phyloP scores from a whole-genome alignment of 2,113 vertebrate species.

The Symphodus melops region DNA sequence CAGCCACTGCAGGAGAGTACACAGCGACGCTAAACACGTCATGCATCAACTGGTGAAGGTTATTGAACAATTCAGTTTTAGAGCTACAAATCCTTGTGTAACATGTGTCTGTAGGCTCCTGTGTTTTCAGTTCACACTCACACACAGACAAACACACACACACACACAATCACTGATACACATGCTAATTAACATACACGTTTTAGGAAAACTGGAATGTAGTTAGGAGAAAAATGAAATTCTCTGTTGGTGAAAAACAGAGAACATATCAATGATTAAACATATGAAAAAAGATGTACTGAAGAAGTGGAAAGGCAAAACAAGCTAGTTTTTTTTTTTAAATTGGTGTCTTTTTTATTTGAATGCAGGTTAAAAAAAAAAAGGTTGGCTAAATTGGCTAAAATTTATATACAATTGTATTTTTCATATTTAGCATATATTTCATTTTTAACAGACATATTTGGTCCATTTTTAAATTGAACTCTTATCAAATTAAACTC shows the following conservation, averaged over 20 bases:
- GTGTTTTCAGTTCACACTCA: background rate
- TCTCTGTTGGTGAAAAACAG: background rate
- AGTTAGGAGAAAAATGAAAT: background rate
- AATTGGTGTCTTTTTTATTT: background rate
- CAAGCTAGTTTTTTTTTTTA: background rate
- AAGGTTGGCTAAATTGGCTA: no score
- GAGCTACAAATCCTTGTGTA: background rate
- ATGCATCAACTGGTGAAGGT: no score
- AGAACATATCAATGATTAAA: background rate
- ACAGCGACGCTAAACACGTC: background rate
- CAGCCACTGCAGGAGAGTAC: background rate
- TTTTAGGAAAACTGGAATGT: background rate
- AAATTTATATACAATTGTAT: background rate
- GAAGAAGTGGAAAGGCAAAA: background rate
- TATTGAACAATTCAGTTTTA: no score
- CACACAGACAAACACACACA: background rate
- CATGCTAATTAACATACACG: background rate
- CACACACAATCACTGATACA: no score
- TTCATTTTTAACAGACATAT: background rate
- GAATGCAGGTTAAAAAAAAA: background rate
- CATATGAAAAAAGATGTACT: background rate
- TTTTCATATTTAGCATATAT: background rate
- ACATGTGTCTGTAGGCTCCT: background rate
- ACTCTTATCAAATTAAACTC: background rate
- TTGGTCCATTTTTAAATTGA: constrained; percentile 11